phyloP scores from a whole-genome alignment of 2,888 invertebrate genomes.

The Limnephilus lunatus region DNA sequence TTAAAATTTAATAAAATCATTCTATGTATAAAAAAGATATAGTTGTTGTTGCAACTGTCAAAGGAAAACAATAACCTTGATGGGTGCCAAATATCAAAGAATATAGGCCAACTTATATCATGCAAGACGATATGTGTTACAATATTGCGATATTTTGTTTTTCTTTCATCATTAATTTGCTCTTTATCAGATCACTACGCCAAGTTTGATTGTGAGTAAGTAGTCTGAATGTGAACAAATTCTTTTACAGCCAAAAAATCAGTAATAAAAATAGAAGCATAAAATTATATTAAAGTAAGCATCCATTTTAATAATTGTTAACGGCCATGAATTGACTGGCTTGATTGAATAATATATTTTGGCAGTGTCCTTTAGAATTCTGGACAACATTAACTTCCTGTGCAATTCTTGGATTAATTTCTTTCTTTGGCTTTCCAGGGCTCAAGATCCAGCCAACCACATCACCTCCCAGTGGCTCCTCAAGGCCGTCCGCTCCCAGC shows the following conservation, averaged over 20 bases:
- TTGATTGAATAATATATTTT: not conserved
- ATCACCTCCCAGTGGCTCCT: slow-evolving; percentile 85
- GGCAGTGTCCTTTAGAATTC: not conserved
- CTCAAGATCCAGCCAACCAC: slow-evolving; percentile 72
- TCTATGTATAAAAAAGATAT: not conserved
- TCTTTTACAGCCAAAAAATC: not conserved
- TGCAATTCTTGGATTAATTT: not conserved
- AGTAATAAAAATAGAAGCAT: not conserved
- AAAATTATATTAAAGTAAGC: not conserved
- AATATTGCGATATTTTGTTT: not conserved
- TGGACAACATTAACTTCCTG: not conserved
- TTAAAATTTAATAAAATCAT: too few relatives aligned
- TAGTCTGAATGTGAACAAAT: not conserved
- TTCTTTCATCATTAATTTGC: not conserved
- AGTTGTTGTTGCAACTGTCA: slow-evolving; percentile 66
- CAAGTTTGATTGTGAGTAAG: not conserved
- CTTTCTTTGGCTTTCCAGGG: slow-evolving; percentile 70
- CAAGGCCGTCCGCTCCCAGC: slow-evolving; percentile 94
- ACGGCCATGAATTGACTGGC: not conserved
- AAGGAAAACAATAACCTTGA: not conserved
- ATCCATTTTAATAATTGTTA: not conserved
- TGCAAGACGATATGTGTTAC: not conserved
- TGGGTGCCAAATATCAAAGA: not conserved
- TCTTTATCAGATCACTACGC: not conserved
- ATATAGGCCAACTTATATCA: not conserved